Evolutionary conservation across 2,888 invertebrate species (phyloP).

Genomic region (Lasioglossum calceatum): DNA sequence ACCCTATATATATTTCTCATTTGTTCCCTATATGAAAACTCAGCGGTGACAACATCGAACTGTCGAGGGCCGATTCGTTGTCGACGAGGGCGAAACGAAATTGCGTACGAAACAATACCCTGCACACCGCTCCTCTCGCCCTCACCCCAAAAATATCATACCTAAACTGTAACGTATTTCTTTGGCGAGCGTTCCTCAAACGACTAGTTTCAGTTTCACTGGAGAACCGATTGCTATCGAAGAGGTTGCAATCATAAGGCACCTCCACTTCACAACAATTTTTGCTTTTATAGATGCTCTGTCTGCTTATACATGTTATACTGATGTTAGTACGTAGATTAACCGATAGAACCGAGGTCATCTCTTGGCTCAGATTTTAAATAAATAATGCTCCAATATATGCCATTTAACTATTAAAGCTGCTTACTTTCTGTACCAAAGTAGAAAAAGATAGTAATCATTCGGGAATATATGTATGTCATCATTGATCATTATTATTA

Average conservation of each 20-base stretch:
- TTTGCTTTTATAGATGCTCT: not conserved
- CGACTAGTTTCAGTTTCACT: not conserved
- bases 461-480: not conserved
- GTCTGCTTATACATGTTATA: not conserved
- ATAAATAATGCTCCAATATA: not conserved
- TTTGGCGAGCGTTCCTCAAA: not conserved
- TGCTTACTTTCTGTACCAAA: not conserved
- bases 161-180: not conserved
- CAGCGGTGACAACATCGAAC: constrained; percentile 62
- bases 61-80: constrained; percentile 51
- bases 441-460: not conserved
- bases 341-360: not conserved
- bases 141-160: not conserved
- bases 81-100: constrained; percentile 32
- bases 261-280: not conserved
- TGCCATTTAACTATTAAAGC: not conserved
- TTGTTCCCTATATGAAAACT: constrained; percentile 59
- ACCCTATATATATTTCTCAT: constrained; percentile 17
- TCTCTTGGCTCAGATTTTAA: not conserved
- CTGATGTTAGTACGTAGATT: not conserved
- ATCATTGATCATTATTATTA: not conserved
- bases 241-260: not conserved
- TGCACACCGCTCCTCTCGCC: not conserved
- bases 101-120: constrained; percentile 1
- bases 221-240: not conserved